Evolutionary conservation across 2,113 vertebrate species (phyloP), one percentile per base, ranked within the genome.

Genomic region (Narcine bancroftii): DNA sequence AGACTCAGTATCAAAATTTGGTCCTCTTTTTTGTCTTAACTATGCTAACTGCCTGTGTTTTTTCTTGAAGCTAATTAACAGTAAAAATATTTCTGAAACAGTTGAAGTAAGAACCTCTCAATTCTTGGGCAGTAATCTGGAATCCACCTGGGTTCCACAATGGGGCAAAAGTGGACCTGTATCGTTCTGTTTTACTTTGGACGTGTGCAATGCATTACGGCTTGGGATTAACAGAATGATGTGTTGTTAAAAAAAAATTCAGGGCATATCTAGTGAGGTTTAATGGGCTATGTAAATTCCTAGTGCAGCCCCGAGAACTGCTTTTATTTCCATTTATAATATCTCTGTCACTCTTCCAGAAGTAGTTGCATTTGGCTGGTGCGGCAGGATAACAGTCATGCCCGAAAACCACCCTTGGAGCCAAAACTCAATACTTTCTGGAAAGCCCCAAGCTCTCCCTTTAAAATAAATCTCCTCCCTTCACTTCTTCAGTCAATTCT

Each of bases 301-400:
- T 21, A 87, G 6, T 87, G 81, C 21, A 87, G 33, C 81, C n/a
- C 53, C 53, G 6, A 19, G 33, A 60, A 60, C 33, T 36, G 81
- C 36, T 87, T 85, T 87, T 60, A 87, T 36, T 87, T 87, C n/a
- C 15, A 63, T 60, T 39, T 75, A 17, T 39, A 75, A 75, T 17
- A 15, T 39, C 11, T 50, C 81, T 87, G 81, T 87, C 81, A 63
- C 81, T n/a, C 53, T 60, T 87, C 81, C 81, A 87, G 81, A 5
- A 36, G 81, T 6, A 87, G 81, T 87, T 87, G n/a, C 81, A 60
- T 60, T 87, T 87, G 81, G 81, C 81, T n/a, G 53, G 53, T 17
- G 21, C 15, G 6, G 33, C 81, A 60, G 81, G 60, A n/a, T 60
- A n/a, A 87, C 47, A 87, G 50, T 36, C 53, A 60, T 63, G 81